Evolutionary conservation across 2,888 invertebrate species (phyloP).

Genomic region (Lasioglossum marginatum): DNA sequence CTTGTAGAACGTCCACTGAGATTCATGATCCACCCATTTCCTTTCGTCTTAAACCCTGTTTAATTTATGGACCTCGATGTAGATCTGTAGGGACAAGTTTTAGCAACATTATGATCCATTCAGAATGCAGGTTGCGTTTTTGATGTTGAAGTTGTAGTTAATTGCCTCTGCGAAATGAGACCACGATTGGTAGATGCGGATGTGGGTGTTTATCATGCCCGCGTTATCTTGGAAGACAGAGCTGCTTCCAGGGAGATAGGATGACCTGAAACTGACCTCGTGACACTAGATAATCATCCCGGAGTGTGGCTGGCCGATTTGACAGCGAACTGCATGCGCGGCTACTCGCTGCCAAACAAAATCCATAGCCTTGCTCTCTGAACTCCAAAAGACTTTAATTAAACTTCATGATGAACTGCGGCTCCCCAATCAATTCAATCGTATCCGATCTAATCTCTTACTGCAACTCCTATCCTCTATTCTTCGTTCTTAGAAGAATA

Average conservation of each 20-base stretch:
- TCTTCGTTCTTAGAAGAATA: not conserved
- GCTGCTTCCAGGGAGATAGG: slow-evolving; percentile 57
- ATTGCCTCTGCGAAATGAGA: not conserved
- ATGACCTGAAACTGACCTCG: slow-evolving; percentile 68
- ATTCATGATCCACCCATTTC: too few relatives aligned
- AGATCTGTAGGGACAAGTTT: too few relatives aligned
- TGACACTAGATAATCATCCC: slow-evolving; percentile 62
- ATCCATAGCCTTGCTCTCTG: not conserved
- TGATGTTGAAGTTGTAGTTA: not conserved
- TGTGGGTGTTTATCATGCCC: slow-evolving; percentile 50
- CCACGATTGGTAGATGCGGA: not conserved
- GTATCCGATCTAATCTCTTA: not conserved
- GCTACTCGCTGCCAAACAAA: not conserved
- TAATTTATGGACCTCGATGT: too few relatives aligned
- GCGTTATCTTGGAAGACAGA: slow-evolving; percentile 55
- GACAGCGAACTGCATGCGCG: not conserved
- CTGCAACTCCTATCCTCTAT: not conserved
- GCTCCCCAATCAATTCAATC: not conserved
- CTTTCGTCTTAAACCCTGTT: too few relatives aligned
- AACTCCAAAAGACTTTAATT: not conserved
- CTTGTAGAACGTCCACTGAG: too few relatives aligned
- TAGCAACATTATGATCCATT: too few relatives aligned
- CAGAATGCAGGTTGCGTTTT: not conserved
- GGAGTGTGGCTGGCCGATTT: slow-evolving; percentile 5
- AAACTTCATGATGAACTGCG: not conserved